Evolutionary conservation across 1,140 invertebrate species (phyloP).

Genomic region (Drosophila ficusphila): DNA sequence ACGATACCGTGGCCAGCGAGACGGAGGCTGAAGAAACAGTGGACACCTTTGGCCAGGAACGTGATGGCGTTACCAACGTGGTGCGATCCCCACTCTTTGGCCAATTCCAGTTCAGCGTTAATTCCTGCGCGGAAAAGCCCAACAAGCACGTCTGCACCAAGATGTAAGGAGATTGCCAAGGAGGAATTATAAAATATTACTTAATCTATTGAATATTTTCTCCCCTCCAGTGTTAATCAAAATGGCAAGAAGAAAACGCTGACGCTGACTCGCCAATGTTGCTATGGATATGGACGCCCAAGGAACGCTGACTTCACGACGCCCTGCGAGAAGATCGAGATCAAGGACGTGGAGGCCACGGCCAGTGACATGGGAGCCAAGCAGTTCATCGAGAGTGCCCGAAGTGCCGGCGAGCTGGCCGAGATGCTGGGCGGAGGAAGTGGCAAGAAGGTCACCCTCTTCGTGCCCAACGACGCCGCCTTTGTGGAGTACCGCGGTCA

Average conservation of each 20-base stretch:
- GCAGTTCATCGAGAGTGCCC: conserved; percentile 85
- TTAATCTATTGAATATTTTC: neutral
- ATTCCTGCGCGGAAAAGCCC: conserved; percentile 85
- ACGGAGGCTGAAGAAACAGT: conserved; percentile 66
- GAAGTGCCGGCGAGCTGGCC: conserved; percentile 83
- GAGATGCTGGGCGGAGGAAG: conserved; percentile 83
- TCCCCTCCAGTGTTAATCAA: conserved; percentile 84
- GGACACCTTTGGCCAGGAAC: conserved; percentile 79
- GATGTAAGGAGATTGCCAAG: conserved; percentile 84
- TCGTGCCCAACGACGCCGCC: conserved; percentile 86
- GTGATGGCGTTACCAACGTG: conserved; percentile 59
- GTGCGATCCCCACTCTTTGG: conserved; percentile 80
- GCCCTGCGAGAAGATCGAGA: conserved; percentile 85
- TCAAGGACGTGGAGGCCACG: conserved; percentile 85
- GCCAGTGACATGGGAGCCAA: conserved; percentile 85
- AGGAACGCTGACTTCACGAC: conserved; percentile 84
- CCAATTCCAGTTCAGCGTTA: conserved; percentile 85
- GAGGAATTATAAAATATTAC: neutral
- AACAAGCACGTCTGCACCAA: conserved; percentile 86
- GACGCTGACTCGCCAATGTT: conserved; percentile 87
- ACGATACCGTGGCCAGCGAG: conserved; percentile 49
- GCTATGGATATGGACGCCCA: conserved; percentile 86
- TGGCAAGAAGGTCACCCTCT: conserved; percentile 85
- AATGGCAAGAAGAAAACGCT: conserved; percentile 86
- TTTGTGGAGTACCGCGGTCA: conserved; percentile 84